A percentile compares a stretch with the other conserved stretches of the same genome.
Evolutionary conservation across 2,888 invertebrate species (phyloP).

Genomic region (Sinohyriopsis cumingii): DNA sequence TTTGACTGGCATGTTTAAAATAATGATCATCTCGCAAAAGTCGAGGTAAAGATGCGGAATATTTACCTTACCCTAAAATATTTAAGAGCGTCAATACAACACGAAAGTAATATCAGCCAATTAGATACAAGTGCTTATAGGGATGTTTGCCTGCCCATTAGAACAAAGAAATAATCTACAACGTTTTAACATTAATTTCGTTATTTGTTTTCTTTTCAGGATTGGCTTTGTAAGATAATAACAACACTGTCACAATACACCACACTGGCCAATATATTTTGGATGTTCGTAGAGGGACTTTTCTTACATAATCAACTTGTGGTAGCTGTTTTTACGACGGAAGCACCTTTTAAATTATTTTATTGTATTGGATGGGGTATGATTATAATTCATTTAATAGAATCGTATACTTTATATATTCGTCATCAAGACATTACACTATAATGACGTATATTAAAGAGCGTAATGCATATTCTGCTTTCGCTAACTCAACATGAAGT

Average conservation of each 20-base stretch:
- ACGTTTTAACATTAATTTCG: not conserved
- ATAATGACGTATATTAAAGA: too few species aligned
- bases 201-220: slow-evolving; percentile 65
- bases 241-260: slow-evolving; percentile 75
- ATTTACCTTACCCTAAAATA: too few species aligned
- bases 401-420: too few species aligned
- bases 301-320: slow-evolving; percentile 74
- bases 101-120: too few species aligned
- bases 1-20: too few species aligned
- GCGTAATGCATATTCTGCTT: too few species aligned
- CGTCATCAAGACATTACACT: too few species aligned
- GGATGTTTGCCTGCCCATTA: not conserved
- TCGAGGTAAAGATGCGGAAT: too few species aligned
- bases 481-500: too few species aligned
- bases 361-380: slow-evolving; percentile 77
- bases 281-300: slow-evolving; percentile 77
- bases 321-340: slow-evolving; percentile 75
- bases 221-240: slow-evolving; percentile 75
- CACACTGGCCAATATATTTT: slow-evolving; percentile 76
- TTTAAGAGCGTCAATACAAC: too few species aligned
- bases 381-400: slow-evolving; percentile 29
- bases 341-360: slow-evolving; percentile 75
- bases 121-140: too few species aligned
- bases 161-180: not conserved
- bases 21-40: too few species aligned